Conservation (phyloP, 30 jellyfish, hydroid and myxozoan genomes). For the Mastigias papua region DNA sequence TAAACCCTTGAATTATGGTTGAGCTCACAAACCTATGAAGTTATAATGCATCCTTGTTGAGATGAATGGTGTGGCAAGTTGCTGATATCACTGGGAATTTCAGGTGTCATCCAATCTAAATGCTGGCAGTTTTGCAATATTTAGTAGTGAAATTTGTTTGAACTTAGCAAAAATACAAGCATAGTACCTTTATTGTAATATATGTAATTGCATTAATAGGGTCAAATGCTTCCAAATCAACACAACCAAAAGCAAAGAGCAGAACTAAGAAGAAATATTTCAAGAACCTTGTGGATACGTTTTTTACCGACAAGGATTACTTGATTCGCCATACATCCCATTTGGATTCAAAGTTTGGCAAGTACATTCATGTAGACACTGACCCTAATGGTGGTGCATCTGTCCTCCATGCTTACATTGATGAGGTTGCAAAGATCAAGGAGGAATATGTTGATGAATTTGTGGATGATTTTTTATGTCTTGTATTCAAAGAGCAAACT, state of each 20-base stretch:
- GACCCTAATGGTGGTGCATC: constrained; percentile 98
- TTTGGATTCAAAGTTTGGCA: constrained; percentile 80
- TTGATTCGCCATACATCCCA: constrained; percentile 60
- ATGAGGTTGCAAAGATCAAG: constrained; percentile 88
- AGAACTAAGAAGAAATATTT: constrained; percentile 60
- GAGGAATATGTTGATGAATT: constrained; percentile 90
- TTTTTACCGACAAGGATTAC: constrained; percentile 84
- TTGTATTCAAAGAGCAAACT: constrained; percentile 72
- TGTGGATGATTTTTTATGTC: constrained; percentile 86
- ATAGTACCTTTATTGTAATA: no score
- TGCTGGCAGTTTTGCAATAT: not conserved
- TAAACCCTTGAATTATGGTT: no score
- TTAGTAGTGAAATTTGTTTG: not conserved
- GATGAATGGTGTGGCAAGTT: no score
- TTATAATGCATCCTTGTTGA: no score
- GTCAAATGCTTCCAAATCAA: not conserved
- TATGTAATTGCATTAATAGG: not conserved
- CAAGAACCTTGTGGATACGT: constrained; percentile 77
- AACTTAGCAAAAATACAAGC: no score
- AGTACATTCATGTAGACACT: constrained; percentile 80
- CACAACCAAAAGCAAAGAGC: constrained; percentile 3
- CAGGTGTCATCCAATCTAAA: no score
- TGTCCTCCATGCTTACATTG: constrained; percentile 95
- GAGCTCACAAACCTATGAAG: no score
- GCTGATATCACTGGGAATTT: no score